Evolutionary conservation across 2,113 vertebrate species (phyloP), one percentile per base, ranked within the genome.

Genomic region (Platysteira castanea): DNA sequence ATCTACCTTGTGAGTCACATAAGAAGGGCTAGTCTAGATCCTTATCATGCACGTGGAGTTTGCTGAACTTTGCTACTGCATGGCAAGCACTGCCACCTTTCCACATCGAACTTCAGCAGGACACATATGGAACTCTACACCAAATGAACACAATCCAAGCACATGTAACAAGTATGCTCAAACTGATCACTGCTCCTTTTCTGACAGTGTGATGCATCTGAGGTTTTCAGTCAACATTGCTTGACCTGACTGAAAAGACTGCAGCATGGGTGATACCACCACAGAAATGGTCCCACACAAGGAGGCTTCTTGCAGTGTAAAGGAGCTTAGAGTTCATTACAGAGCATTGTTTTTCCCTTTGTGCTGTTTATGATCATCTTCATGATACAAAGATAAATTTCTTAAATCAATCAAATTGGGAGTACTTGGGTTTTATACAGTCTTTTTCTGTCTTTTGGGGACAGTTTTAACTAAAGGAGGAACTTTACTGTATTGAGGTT

Each of bases 231-330:
- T 5, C 21, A 37, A 20, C 21, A 28, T 30, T 69, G 4, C 13
- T 70, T 84, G 41, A 57, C 33, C 35, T 64, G 12, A 57, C 20
- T 60, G 73, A 75, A 64, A 71, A n/a, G 23, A 68, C 11, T 17
- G 31, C 71, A 87, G 30, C 6, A 7, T 6, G 11, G 23, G 2
- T 52, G 65, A 73, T 23, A 18, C 16, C 26, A n/a, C 9, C 0
- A 3, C 3, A 28, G 46, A 81, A 74, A 49, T 31, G 15, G 14
- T 44, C 19, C 52, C 17, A 41, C 1, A 2, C 0, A 1, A 54
- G 27, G 20, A 70, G 7, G 5, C 0, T 87, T 75, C n/a, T 68
- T 49, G 16, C 9, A 54, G 9, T 7, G 7, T 31, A 33, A 73
- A 39, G 24, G 15, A 41, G 7, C 4, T 74, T 28, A 37, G 26